These are phyloP conservation scores for Paracyclopina nana DNA, from an alignment of 1,140 invertebrate species.

Conservation along the genomic window DNA sequence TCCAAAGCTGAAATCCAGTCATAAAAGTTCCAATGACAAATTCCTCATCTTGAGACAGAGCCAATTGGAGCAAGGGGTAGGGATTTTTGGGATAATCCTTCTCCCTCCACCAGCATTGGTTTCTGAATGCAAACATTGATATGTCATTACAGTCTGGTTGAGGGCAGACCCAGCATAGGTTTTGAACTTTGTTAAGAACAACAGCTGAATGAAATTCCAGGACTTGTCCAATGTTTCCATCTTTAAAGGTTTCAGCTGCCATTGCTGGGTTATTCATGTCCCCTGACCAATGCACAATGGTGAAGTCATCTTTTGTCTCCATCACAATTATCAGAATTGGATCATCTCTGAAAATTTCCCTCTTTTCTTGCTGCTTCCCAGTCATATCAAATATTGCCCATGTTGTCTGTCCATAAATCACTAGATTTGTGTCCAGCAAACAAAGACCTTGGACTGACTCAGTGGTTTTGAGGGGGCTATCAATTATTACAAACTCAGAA, in stretches of 20 bases:
- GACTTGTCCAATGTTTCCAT: constrained; percentile 6
- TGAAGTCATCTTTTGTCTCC: neutral
- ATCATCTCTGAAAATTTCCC: neutral
- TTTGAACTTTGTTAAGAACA: constrained; percentile 14
- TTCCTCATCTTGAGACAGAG: constrained; percentile 53
- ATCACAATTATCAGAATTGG: constrained; percentile 9
- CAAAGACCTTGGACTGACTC: constrained; percentile 45
- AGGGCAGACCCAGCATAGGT: constrained; percentile 17
- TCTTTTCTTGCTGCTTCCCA: constrained; percentile 27
- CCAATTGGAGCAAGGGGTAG: constrained; percentile 48
- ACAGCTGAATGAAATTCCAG: constrained; percentile 7
- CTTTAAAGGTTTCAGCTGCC: constrained; percentile 1
- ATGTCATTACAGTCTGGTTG: neutral
- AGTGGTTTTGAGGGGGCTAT: constrained; percentile 52
- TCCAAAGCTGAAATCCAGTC: constrained; percentile 57
- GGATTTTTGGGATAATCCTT: constrained; percentile 27
- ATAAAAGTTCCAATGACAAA: constrained; percentile 62
- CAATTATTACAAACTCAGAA: constrained; percentile 62
- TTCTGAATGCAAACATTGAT: constrained; percentile 15
- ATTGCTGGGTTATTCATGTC: neutral
- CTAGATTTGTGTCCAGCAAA: constrained; percentile 46
- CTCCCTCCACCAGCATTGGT: constrained; percentile 26
- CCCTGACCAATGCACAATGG: constrained; percentile 1
- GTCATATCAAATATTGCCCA: constrained; percentile 54
- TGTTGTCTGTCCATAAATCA: constrained; percentile 30